A percentile compares a stretch with the other conserved stretches of the same genome.
These are phyloP conservation scores for Brachionus asplanchnoidis DNA, from an alignment of 1,140 invertebrate genomes.

Conservation along the genomic window DNA sequence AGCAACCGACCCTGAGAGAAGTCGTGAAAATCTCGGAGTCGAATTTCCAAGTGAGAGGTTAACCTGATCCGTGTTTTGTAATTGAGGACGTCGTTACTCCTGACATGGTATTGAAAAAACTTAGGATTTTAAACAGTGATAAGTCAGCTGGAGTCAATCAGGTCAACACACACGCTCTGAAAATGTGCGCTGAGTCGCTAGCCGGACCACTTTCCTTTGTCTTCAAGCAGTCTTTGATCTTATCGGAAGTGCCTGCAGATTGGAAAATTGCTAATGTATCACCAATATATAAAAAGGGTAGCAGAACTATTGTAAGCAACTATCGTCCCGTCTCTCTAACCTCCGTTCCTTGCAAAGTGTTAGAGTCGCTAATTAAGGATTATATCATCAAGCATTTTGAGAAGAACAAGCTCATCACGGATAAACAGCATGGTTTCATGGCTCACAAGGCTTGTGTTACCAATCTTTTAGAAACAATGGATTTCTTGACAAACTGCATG, in stretches of 20 bases:
- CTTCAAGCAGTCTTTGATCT: neutral
- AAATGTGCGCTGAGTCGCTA: neutral
- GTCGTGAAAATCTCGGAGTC: neutral
- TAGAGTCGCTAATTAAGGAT: no score
- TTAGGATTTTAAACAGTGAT: neutral
- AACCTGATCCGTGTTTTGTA: neutral
- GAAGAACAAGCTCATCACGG: no score
- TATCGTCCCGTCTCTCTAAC: no score
- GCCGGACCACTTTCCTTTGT: neutral
- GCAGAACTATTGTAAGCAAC: neutral
- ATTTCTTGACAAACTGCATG: neutral
- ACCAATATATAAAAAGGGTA: constrained; percentile 39
- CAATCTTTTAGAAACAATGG: constrained; percentile 18
- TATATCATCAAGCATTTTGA: no score
- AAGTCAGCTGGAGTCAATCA: neutral
- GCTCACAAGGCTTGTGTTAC: constrained; percentile 33
- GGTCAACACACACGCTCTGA: neutral
- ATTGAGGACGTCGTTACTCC: neutral
- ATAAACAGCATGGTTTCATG: no score
- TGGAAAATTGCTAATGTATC: constrained; percentile 41
- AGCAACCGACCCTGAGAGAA: neutral
- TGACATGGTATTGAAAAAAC: neutral
- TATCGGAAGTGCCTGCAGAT: neutral
- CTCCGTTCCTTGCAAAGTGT: no score
- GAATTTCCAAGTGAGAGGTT: neutral